These are phyloP conservation scores for Mactra quadrangularis DNA, from an alignment of 1,140 invertebrate genomes.

Conservation along the genomic window DNA sequence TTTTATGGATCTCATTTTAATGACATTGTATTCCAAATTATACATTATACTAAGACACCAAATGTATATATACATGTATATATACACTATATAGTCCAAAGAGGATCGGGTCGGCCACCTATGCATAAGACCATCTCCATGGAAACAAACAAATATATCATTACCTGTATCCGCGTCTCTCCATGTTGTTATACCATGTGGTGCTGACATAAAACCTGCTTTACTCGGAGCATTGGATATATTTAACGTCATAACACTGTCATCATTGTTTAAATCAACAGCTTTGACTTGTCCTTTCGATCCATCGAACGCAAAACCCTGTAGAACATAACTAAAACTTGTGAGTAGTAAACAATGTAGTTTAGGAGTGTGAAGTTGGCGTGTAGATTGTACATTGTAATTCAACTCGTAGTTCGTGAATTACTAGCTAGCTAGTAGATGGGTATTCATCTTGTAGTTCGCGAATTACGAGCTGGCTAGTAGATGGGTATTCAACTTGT, in stretches of 20 bases:
- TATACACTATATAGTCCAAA: no score
- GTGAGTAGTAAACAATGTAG: no score
- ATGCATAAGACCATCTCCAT: background rate
- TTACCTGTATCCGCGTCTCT: constrained; percentile 29
- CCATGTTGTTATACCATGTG: constrained; percentile 38
- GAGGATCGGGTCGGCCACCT: background rate
- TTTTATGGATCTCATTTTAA: background rate
- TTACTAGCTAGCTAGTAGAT: no score
- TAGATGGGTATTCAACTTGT: no score
- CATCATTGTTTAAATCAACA: constrained; percentile 3
- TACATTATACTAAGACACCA: background rate
- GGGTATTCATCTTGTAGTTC: no score
- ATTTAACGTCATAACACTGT: background rate
- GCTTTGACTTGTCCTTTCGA: constrained; percentile 5
- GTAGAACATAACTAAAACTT: no score
- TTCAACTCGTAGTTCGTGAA: no score
- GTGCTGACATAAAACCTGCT: constrained; percentile 16
- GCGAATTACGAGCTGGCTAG: no score
- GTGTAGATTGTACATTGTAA: no score
- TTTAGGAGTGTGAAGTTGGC: no score
- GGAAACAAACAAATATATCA: background rate
- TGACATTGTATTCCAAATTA: background rate
- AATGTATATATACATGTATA: no score
- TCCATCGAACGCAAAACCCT: constrained; percentile 25
- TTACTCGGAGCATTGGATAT: constrained; percentile 1